These are phyloP conservation scores for Drosophila punjabiensis DNA, from an alignment of 1,140 invertebrate genomes.

Conservation along the genomic window DNA sequence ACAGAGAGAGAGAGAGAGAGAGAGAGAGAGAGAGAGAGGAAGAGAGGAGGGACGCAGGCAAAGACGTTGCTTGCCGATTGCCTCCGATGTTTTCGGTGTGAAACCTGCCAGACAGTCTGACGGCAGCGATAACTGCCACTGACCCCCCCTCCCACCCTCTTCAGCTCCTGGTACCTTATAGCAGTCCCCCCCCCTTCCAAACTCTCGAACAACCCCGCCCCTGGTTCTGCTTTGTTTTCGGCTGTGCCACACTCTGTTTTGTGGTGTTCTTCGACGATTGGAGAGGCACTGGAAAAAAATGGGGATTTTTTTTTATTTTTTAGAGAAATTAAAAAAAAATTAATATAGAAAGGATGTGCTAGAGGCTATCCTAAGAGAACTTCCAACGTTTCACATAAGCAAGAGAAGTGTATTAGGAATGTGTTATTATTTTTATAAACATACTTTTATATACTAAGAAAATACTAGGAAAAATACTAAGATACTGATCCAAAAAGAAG, in stretches of 20 bases:
- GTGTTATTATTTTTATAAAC: too few species aligned
- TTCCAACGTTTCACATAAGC: too few species aligned
- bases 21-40: too few species aligned
- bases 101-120: constrained; percentile 83
- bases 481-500: too few species aligned
- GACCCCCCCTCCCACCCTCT: constrained; percentile 2
- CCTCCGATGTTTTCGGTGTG: constrained; percentile 62
- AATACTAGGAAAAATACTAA: too few species aligned
- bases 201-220: constrained; percentile 19
- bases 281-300: constrained; percentile 22
- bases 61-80: constrained; percentile 22
- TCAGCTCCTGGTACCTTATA: constrained; percentile 1
- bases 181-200: neutral
- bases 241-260: constrained; percentile 62
- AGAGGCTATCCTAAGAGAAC: too few species aligned
- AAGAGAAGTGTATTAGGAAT: too few species aligned
- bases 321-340: too few species aligned
- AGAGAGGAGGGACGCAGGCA: constrained; percentile 3
- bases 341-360: neutral
- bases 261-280: constrained; percentile 75
- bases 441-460: too few species aligned
- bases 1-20: neutral
- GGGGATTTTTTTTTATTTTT: neutral
- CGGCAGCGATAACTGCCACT: constrained; percentile 62
- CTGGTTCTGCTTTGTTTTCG: constrained; percentile 67